Conservation (phyloP, 2,797 vertebrate species). For the Trichosurus vulpecula region DNA sequence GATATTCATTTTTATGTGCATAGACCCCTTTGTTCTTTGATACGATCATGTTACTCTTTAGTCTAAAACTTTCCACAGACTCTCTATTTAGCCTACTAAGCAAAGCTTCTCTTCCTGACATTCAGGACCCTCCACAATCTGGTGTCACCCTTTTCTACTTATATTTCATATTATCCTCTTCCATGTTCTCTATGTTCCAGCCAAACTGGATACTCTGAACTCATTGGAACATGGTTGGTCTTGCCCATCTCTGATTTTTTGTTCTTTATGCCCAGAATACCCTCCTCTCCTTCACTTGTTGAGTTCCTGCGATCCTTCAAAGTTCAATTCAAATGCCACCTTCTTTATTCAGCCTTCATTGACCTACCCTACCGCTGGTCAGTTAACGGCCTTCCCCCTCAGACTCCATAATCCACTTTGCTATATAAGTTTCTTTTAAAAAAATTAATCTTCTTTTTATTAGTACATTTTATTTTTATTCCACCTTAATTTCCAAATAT, state of each 20-base stretch:
- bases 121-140: not conserved
- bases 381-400: not conserved
- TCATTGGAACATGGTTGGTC: not conserved
- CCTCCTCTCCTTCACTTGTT: not conserved
- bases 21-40: not conserved
- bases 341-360: not conserved
- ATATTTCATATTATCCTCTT: not conserved
- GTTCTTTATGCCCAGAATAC: not conserved
- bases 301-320: not conserved
- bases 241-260: not conserved
- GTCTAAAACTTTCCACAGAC: not conserved
- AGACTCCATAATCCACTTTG: not conserved
- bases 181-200: not conserved
- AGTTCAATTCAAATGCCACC: not conserved
- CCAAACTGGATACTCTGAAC: not conserved
- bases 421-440: not conserved
- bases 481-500: not conserved
- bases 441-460: not conserved
- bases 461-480: not conserved
- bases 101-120: not conserved
- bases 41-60: not conserved
- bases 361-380: not conserved
- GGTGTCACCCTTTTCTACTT: not conserved
- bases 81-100: not conserved
- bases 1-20: not conserved